Base-by-base conservation (phyloP, 92 coral and sea anemone species). In the Isaurus tuberculatus region DNA sequence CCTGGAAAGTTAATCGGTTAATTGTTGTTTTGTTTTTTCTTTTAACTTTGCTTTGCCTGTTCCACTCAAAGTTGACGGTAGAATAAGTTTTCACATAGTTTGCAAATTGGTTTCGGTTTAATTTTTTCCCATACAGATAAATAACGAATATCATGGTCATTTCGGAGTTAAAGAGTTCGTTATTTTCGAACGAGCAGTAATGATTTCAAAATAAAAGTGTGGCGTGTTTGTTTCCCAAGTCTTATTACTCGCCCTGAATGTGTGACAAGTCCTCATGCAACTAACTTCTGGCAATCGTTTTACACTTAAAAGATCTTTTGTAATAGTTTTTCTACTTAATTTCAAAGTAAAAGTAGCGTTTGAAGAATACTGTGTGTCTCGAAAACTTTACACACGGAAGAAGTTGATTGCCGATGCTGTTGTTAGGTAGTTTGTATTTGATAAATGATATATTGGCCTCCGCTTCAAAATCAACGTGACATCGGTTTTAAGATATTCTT, bases 241-340 rank as follows among this genome's bases (percentile, higher is more conserved):
- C 27, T 32, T 55, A 48, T 31, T 58, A 31, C 29, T 32, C 17
- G 81, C 70, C 4, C 49, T 57, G 82, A 69, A 55, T 36, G 70
- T 57, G 70, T 53, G 46, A 40, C 46, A 44, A 37, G 23, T 25
- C 26, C 63, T 36, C 27, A 2, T 33, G 34, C 6, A 75, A 36
- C 69, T 58, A 34, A 49, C 81, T 32, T 73, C 79, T 73, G 34
- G 51, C 60, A 69, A 66, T 32, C 10, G 68, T 77, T 77, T 77
- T 77, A 29, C 34, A 26, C 53, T 58, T 60, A n/a, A 37, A 23
- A 34, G 31, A 10, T 11, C 32, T 20, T n/a, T 4, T 11, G 49
- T 20, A 11, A 17, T 73, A 46, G 6, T 46, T 34, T 49, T 48
- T 29, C 25, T 49, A 49, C 2, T 9, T 17, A 10, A 29, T 49